These are phyloP conservation scores for Sebastes melanostomus DNA, from an alignment of 2,797 vertebrate genomes.

Conservation along the genomic window DNA sequence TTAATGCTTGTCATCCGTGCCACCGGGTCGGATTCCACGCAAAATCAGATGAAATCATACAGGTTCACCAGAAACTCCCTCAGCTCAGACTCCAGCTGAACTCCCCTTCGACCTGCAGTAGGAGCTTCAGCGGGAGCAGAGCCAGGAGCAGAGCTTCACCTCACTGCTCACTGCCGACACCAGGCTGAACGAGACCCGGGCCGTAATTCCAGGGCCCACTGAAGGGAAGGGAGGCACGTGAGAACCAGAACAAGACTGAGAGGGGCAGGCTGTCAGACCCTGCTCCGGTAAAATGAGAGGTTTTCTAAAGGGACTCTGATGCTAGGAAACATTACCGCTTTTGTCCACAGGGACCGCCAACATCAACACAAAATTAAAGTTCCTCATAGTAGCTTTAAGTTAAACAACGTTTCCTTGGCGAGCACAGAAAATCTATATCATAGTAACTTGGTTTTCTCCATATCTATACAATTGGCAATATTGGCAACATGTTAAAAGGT, in stretches of 20 bases:
- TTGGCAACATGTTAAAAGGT: neutral
- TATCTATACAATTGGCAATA: neutral
- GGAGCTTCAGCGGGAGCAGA: no score
- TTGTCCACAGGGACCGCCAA: neutral
- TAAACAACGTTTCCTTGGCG: neutral
- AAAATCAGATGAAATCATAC: no score
- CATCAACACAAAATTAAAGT: neutral
- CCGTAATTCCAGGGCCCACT: neutral
- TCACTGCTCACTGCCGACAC: neutral
- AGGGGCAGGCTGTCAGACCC: neutral
- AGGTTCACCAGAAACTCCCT: no score
- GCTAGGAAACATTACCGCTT: neutral
- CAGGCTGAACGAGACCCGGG: no score
- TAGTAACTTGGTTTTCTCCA: no score
- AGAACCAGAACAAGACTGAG: neutral
- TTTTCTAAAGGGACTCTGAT: neutral
- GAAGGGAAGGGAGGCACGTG: neutral
- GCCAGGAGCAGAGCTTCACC: neutral
- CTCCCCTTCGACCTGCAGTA: neutral
- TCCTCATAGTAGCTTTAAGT: neutral
- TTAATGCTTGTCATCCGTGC: neutral
- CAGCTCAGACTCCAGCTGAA: no score
- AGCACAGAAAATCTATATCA: neutral
- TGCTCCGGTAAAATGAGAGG: neutral
- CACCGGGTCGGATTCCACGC: accelerated